Conservation (phyloP, 1,140 invertebrate species). For the Drosophila ohnishii region DNA sequence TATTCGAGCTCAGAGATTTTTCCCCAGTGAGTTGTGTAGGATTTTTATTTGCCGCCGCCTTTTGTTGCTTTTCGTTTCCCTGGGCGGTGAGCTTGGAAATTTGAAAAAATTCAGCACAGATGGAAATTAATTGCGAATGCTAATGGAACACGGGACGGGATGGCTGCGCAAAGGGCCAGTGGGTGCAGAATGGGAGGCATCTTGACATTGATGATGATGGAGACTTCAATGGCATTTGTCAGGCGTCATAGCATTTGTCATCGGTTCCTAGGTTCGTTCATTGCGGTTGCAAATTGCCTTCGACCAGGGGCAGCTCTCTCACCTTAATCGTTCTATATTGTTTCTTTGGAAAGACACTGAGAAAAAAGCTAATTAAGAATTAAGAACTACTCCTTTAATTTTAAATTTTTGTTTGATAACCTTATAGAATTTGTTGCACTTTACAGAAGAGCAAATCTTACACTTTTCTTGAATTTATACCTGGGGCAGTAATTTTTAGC, state of each 20-base stretch:
- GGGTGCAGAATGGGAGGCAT: slow-evolving; percentile 19
- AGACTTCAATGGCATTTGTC: slow-evolving; percentile 51
- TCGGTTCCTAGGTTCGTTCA: slow-evolving; percentile 26
- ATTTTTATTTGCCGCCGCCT: slow-evolving; percentile 18
- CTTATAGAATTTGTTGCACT: no score
- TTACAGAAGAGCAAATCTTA: no score
- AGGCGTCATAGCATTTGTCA: slow-evolving; percentile 56
- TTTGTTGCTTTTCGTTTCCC: slow-evolving; percentile 32
- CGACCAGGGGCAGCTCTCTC: slow-evolving; percentile 9
- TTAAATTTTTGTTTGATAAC: no score
- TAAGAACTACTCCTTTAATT: background rate
- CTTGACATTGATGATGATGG: slow-evolving; percentile 54
- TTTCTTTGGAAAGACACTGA: slow-evolving; percentile 4
- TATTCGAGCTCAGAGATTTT: slow-evolving; percentile 34
- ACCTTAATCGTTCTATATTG: slow-evolving; percentile 36
- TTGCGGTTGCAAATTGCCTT: slow-evolving; percentile 38
- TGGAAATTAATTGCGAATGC: slow-evolving; percentile 73
- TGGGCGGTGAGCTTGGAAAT: slow-evolving; percentile 41
- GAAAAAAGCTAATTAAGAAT: background rate
- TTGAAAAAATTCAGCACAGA: slow-evolving; percentile 60
- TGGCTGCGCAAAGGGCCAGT: slow-evolving; percentile 29
- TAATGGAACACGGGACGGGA: slow-evolving; percentile 57
- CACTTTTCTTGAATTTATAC: no score
- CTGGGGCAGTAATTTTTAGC: no score
- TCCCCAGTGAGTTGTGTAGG: slow-evolving; percentile 35